phyloP scores from a whole-genome alignment of 2,888 invertebrate genomes.

The Alcis repandata region DNA sequence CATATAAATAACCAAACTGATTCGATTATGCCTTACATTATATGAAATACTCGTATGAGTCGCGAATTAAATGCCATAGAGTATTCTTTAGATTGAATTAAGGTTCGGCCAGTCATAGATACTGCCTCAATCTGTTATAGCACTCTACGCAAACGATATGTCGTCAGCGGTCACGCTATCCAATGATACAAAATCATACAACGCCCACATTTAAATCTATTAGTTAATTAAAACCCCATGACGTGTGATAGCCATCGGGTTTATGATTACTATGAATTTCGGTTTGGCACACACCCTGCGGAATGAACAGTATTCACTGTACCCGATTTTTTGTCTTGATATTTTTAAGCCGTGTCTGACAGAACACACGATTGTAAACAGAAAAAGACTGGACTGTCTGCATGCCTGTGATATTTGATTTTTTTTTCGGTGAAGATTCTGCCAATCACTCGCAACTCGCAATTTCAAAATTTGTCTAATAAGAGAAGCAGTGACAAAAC shows the following conservation, averaged over 20 bases:
- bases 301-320: constrained; percentile 17
- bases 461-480: no score
- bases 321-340: neutral
- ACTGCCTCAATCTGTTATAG: constrained; percentile 30
- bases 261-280: constrained; percentile 56
- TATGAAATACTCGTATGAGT: no score
- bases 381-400: no score
- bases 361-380: no score
- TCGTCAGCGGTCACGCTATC: constrained; percentile 34
- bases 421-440: no score
- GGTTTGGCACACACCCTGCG: constrained; percentile 42
- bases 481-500: no score
- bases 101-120: constrained; percentile 12
- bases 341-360: no score
- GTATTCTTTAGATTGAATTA: constrained; percentile 13
- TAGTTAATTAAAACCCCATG: constrained; percentile 70
- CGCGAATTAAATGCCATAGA: no score
- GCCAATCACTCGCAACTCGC: no score
- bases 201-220: constrained; percentile 69
- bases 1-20: no score
- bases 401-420: no score
- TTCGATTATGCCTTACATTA: no score
- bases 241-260: constrained; percentile 64
- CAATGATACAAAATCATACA: constrained; percentile 31
- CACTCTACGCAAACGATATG: constrained; percentile 20